phyloP scores from a whole-genome alignment of 2,797 vertebrate species.

The Brachyrhaphis roseni region DNA sequence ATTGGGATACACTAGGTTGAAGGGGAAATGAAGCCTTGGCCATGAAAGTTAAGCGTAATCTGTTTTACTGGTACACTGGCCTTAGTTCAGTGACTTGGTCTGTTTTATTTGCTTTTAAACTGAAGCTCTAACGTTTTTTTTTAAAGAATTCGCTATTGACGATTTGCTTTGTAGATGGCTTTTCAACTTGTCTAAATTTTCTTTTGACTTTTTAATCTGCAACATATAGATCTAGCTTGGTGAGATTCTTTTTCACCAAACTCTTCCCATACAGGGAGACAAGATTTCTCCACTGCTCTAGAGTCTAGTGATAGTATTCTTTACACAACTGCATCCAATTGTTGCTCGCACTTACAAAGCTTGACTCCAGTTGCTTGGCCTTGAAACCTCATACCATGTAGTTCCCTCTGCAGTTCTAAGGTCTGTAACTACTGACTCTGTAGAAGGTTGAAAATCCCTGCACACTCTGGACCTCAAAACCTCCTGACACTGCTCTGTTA shows the following conservation, averaged over 20 bases:
- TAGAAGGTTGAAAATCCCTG: too few species aligned
- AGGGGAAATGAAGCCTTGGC: slow-evolving; percentile 68
- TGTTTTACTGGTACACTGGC: slow-evolving; percentile 66
- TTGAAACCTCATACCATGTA: too few species aligned
- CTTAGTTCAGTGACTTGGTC: slow-evolving; percentile 58
- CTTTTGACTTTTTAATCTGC: background rate
- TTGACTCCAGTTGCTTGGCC: too few species aligned
- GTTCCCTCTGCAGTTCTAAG: too few species aligned
- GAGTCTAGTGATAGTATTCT: background rate
- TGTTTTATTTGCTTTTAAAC: slow-evolving; percentile 54
- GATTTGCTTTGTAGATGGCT: slow-evolving; percentile 18
- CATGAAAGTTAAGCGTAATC: slow-evolving; percentile 75
- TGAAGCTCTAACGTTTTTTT: slow-evolving; percentile 8
- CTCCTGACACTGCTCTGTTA: too few species aligned
- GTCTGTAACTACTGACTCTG: too few species aligned
- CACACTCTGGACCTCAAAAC: too few species aligned
- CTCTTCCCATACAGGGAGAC: too few species aligned
- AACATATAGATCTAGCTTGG: background rate
- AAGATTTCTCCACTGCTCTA: background rate
- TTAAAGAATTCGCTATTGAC: slow-evolving; percentile 20
- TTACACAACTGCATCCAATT: background rate
- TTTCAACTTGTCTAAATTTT: background rate
- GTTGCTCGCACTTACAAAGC: too few species aligned
- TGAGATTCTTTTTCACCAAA: background rate
- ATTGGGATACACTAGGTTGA: slow-evolving; percentile 67